These are phyloP conservation scores for Ariopsis seemanni DNA, from an alignment of 2,113 vertebrate genomes.

Conservation along the genomic window DNA sequence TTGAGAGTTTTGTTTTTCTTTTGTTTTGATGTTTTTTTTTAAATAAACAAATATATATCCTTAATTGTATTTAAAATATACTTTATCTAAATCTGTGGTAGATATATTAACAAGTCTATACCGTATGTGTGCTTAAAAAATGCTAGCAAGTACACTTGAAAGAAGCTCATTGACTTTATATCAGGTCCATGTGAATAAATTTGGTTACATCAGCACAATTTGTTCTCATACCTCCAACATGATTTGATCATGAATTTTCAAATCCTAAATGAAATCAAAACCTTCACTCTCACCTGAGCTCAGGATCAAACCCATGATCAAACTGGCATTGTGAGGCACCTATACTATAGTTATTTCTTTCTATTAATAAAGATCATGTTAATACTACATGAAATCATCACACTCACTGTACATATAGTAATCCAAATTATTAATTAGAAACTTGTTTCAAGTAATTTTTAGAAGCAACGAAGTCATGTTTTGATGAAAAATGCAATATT, in stretches of 20 bases:
- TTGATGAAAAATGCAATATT: background rate
- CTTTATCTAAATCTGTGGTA: background rate
- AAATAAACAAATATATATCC: background rate
- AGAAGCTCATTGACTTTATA: background rate
- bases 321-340: background rate
- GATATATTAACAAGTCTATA: background rate
- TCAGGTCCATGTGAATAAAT: background rate
- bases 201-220: background rate
- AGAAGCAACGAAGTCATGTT: background rate
- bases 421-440: background rate
- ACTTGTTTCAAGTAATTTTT: background rate
- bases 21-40: background rate
- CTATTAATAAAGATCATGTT: background rate
- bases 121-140: background rate
- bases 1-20: slow-evolving; percentile 45
- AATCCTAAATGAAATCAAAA: background rate
- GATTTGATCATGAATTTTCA: background rate
- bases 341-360: background rate
- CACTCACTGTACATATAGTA: background rate
- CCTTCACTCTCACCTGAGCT: background rate
- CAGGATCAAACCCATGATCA: background rate
- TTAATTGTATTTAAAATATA: background rate
- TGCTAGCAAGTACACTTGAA: background rate
- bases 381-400: background rate
- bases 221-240: no score